phyloP scores from a whole-genome alignment of 2,888 invertebrate species.

The Molorchus minor region DNA sequence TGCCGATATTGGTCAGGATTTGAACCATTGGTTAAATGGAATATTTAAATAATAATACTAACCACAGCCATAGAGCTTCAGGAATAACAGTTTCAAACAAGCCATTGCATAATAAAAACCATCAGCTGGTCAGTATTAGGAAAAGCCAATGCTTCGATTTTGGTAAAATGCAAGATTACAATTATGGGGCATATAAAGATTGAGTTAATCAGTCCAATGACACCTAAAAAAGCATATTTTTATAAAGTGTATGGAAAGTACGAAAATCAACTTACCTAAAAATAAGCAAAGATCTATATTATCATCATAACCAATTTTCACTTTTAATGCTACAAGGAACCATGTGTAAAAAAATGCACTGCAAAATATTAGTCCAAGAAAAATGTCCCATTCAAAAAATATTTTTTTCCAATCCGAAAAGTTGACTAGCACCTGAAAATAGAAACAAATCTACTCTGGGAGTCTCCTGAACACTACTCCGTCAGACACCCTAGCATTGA shows the following conservation, averaged over 20 bases:
- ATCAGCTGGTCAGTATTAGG: conserved; percentile 84
- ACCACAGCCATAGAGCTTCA: conserved; percentile 94
- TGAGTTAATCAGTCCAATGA: conserved; percentile 93
- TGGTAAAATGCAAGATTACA: conserved; percentile 83
- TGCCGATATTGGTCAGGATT: too few relatives aligned
- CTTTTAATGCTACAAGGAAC: conserved; percentile 87
- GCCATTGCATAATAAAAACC: conserved; percentile 83
- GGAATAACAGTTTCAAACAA: conserved; percentile 90
- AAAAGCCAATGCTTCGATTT: conserved; percentile 85
- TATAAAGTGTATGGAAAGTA: neutral
- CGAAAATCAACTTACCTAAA: conserved; percentile 77
- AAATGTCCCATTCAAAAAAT: conserved; percentile 82
- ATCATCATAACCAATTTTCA: conserved; percentile 90
- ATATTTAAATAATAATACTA: too few relatives aligned
- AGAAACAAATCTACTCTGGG: conserved; percentile 17
- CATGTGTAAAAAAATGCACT: conserved; percentile 91
- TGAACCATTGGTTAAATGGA: too few relatives aligned
- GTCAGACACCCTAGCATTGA: too few relatives aligned
- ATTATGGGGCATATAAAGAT: conserved; percentile 89
- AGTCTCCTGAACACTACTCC: too few relatives aligned
- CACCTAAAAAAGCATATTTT: conserved; percentile 69
- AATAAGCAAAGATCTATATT: conserved; percentile 95
- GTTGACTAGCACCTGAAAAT: conserved; percentile 76
- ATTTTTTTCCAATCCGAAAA: conserved; percentile 76
- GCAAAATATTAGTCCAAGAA: conserved; percentile 81